Percentiles rank a stretch among this genome's conserved stretches.
Conservation (phyloP, 2,113 vertebrate species). For the Elanoides forficatus region DNA sequence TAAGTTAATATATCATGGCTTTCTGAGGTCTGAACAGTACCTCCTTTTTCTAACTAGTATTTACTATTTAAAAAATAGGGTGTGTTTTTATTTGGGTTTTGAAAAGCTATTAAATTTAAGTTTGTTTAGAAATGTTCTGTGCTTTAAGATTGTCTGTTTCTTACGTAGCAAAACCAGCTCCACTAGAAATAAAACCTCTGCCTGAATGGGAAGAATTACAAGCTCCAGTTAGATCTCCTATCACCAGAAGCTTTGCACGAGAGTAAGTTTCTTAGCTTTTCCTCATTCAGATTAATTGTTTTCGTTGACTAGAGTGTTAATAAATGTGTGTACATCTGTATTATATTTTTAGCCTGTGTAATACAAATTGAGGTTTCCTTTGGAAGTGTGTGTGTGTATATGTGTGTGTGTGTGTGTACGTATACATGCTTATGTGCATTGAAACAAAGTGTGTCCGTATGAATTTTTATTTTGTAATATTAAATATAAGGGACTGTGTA, state of each 20-base stretch:
- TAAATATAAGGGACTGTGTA: neutral
- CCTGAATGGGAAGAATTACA: conserved; percentile 94
- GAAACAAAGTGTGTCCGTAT: neutral
- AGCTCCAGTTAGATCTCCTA: conserved; percentile 93
- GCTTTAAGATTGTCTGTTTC: conserved; percentile 34
- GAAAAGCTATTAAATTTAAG: neutral
- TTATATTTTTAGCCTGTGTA: neutral
- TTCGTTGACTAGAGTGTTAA: neutral
- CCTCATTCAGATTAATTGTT: neutral
- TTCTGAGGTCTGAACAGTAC: neutral
- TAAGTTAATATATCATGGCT: neutral
- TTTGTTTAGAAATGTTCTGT: neutral
- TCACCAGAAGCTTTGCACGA: conserved; percentile 95
- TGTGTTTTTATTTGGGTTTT: neutral
- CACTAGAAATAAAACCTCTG: conserved; percentile 93
- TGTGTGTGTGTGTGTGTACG: neutral
- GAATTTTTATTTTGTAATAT: neutral
- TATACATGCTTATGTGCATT: neutral
- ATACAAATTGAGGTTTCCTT: neutral
- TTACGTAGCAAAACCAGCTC: conserved; percentile 88
- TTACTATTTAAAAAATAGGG: neutral
- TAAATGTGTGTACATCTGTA: neutral
- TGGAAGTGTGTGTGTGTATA: neutral
- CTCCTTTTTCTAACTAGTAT: neutral
- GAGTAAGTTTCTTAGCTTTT: conserved; percentile 85